A percentile compares a stretch with the other conserved stretches of the same genome.
Evolutionary conservation across 2,888 invertebrate genomes (phyloP).

Genomic region (Sinhomidia bicolor): DNA sequence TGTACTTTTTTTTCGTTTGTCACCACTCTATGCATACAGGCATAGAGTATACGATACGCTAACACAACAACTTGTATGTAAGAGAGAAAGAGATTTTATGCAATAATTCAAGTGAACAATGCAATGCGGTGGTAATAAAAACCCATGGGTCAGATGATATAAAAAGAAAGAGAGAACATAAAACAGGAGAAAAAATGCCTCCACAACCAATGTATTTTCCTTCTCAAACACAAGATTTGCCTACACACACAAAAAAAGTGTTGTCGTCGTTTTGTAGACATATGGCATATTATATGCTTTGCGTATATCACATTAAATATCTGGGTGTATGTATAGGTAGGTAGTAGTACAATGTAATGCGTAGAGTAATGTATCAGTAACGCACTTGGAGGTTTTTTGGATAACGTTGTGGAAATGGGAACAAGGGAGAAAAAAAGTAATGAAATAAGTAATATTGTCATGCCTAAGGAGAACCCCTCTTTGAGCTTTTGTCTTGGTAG

Average conservation of each 20-base stretch:
- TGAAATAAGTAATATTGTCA: constrained; percentile 54
- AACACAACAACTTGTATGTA: too few relatives aligned
- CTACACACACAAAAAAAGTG: not conserved
- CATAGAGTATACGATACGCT: too few relatives aligned
- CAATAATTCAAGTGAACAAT: constrained; percentile 53
- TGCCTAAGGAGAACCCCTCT: constrained; percentile 12
- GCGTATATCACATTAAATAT: not conserved
- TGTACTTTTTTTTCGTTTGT: constrained; percentile 24
- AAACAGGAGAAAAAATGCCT: not conserved
- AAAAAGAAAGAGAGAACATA: constrained; percentile 2
- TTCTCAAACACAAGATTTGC: constrained; percentile 15
- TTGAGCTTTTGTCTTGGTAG: not conserved
- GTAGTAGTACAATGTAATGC: constrained; percentile 1
- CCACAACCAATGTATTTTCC: not conserved
- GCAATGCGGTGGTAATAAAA: constrained; percentile 53
- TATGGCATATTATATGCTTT: not conserved
- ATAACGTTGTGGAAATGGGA: not conserved
- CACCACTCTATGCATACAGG: constrained; percentile 11
- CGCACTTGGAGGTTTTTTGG: not conserved
- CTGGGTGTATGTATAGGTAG: too few relatives aligned
- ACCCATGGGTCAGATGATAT: constrained; percentile 36
- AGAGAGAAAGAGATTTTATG: constrained; percentile 5
- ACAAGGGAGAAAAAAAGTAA: constrained; percentile 31
- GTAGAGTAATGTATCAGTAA: not conserved
- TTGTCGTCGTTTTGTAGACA: not conserved